Conservation (phyloP, 1,140 invertebrate genomes). For the Temnothorax longispinosus region DNA sequence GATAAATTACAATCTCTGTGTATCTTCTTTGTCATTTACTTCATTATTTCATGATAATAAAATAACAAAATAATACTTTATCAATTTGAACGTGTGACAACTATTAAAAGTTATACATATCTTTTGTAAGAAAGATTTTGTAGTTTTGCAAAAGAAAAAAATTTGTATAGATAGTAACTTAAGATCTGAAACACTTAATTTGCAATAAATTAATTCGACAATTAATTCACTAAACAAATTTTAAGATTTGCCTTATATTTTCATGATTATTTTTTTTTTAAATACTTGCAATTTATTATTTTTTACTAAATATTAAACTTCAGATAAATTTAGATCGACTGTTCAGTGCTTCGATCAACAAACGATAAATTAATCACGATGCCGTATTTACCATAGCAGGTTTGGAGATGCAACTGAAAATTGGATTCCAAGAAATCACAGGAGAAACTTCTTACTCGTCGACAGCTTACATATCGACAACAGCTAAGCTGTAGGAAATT, state of each 20-base stretch:
- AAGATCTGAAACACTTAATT: neutral
- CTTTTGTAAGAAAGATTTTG: neutral
- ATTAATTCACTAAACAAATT: neutral
- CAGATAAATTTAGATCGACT: neutral
- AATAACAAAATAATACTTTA: neutral
- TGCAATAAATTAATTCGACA: neutral
- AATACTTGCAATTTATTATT: neutral
- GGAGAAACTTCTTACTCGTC: neutral
- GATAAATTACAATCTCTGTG: neutral
- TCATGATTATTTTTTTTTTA: neutral
- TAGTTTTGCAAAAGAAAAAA: neutral
- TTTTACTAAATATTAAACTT: neutral
- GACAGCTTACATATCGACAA: neutral
- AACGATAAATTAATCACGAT: slow-evolving; percentile 14
- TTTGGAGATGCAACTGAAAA: neutral
- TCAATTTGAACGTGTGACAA: neutral
- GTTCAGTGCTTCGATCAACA: neutral
- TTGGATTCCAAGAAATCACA: neutral
- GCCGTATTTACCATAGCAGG: neutral
- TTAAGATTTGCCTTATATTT: neutral
- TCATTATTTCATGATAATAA: neutral
- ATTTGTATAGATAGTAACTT: neutral
- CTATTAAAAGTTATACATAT: neutral
- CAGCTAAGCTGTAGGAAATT: neutral
- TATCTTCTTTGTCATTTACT: neutral